Conservation (phyloP, 2,797 vertebrate species). For the Arnoldichthys spilopterus region DNA sequence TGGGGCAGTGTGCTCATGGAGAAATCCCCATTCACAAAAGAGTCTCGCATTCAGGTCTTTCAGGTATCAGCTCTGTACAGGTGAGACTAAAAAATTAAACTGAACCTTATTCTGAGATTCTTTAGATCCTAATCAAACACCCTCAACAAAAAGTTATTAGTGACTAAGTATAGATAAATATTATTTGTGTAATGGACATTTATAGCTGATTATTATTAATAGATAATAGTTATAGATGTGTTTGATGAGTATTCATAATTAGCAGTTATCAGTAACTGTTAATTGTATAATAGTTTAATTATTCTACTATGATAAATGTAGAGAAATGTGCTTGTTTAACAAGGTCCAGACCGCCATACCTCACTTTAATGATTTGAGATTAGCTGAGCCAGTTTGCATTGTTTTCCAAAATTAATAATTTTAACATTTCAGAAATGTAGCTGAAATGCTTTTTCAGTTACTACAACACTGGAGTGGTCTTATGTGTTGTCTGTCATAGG, state of each 20-base stretch:
- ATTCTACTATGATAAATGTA: not conserved
- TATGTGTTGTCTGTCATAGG: constrained; percentile 70
- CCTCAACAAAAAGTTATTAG: not conserved
- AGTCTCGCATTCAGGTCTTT: constrained; percentile 26
- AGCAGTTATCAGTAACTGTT: not conserved
- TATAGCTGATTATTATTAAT: not conserved
- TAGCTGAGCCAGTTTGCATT: too few species aligned
- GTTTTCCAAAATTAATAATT: too few species aligned
- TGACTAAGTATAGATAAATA: not conserved
- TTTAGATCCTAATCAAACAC: not conserved
- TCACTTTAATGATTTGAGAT: not conserved
- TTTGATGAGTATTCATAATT: not conserved
- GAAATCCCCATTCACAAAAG: constrained; percentile 24
- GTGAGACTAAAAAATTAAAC: too few species aligned
- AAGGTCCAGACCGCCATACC: not conserved
- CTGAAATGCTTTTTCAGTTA: not conserved
- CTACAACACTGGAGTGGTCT: not conserved
- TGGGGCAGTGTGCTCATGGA: constrained; percentile 65
- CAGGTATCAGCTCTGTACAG: constrained; percentile 74
- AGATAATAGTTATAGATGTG: not conserved
- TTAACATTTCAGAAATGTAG: not conserved
- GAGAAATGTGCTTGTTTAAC: not conserved
- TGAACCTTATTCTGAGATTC: too few species aligned
- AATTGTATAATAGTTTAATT: not conserved
- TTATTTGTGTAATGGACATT: not conserved